These are phyloP conservation scores for Lagopus muta DNA, from an alignment of 2,113 vertebrate species.

Conservation along the genomic window DNA sequence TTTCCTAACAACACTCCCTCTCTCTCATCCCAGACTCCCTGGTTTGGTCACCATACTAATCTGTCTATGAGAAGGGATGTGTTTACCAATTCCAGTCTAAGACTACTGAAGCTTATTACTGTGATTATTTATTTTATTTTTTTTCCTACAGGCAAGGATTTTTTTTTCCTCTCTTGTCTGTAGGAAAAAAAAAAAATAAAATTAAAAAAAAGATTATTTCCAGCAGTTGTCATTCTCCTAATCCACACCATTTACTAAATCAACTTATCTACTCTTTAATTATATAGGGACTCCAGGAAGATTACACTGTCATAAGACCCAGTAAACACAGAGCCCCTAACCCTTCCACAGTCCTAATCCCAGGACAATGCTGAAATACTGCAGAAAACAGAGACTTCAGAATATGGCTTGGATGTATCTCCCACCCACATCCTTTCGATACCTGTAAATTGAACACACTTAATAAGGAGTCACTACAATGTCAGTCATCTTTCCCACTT, in stretches of 20 bases:
- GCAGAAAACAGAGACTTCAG: background rate
- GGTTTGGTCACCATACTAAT: background rate
- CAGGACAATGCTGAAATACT: background rate
- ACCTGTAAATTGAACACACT: background rate
- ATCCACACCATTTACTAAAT: background rate
- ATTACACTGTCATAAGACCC: background rate
- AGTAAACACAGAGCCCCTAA: background rate
- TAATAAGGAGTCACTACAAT: rapidly evolving
- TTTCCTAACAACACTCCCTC: rapidly evolving
- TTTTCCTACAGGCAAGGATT: background rate
- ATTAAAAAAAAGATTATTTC: background rate
- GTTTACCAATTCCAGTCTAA: background rate
- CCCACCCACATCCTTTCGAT: background rate
- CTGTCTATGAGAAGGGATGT: background rate
- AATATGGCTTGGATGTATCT: rapidly evolving
- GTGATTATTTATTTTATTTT: background rate
- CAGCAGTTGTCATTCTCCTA: background rate
- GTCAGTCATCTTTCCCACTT: background rate
- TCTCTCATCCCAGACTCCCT: background rate
- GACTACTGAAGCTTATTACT: background rate
- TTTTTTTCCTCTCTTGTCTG: too few species aligned
- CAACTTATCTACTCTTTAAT: background rate
- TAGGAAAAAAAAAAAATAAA: background rate
- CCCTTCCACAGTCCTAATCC: background rate
- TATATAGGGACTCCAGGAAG: background rate